Conservation (phyloP, 2,888 invertebrate species). For the Hirudinaria manillensis region DNA sequence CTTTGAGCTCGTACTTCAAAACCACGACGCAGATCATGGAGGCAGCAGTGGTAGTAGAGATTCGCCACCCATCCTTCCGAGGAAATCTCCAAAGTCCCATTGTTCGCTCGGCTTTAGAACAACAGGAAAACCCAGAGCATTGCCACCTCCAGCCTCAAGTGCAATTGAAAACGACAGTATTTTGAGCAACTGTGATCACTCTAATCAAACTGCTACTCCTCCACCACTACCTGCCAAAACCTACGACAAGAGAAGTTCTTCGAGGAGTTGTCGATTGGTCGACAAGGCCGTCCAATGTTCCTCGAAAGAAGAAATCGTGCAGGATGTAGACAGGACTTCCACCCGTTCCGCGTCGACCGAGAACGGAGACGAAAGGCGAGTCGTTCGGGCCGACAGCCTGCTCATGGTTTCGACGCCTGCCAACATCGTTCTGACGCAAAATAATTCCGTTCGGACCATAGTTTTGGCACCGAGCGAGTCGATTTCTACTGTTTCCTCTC, state of each 20-base stretch:
- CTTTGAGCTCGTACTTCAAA: constrained; percentile 1
- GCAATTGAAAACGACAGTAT: constrained; percentile 10
- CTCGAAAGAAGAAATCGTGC: constrained; percentile 9
- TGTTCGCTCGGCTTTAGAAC: not conserved
- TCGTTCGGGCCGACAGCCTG: not conserved
- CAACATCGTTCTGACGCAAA: not conserved
- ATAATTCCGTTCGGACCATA: not conserved
- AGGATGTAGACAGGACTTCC: not conserved
- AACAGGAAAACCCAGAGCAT: constrained; percentile 4
- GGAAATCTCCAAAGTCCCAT: not conserved
- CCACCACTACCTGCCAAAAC: constrained; percentile 21
- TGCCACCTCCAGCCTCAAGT: not conserved
- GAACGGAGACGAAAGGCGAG: not conserved
- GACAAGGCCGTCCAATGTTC: constrained; percentile 11
- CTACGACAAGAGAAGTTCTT: constrained; percentile 8
- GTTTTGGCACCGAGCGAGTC: not conserved
- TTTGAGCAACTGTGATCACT: not conserved
- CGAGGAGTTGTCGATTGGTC: constrained; percentile 5
- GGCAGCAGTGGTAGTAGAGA: not conserved
- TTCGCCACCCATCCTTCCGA: constrained; percentile 5
- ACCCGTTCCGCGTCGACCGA: not conserved
- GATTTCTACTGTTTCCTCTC: not conserved
- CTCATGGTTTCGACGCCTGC: not conserved
- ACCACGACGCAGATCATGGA: not conserved
- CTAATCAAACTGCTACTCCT: not conserved